Evolutionary conservation across 2,113 vertebrate genomes (phyloP), one percentile per base, ranked within the genome.

Genomic region (Hemiscyllium ocellatum): DNA sequence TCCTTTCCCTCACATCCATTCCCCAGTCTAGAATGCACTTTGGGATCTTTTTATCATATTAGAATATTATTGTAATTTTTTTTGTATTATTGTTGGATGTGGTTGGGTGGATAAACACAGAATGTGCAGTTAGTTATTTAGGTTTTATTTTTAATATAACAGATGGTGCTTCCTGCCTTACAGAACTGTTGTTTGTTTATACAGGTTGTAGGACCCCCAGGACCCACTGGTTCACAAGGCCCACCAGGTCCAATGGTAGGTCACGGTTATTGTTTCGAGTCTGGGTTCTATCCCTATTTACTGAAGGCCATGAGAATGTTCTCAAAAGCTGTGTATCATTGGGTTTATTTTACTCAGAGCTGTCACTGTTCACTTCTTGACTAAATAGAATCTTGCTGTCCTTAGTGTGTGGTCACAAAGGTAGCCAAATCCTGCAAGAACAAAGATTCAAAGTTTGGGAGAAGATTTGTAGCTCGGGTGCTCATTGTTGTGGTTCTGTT

Each of bases 241-340:
- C 98, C 98, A 94, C 98, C 99, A 96, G 99, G 99, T 96, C 99
- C 99, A 93, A 99, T 99, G 99, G 99, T 99, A 97, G 98, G 98
- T 97, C 20, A 52, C 3, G 29, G 47, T 33, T 72, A 72, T 13
- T 95, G 37, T 52, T 95, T 15, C 33, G 69, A 72, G 68, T 13
- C 26, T 24, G 24, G 24, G 42, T 52, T 17, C 42, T 12, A 52
- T 76, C 72, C 66, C 29, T 33, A 47, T 42, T 94, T 50, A 4
- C 8, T 69, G 68, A 94, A 69, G 20, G n/a, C 37, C n/a, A 50
- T 70, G 42, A 29, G 94, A 72, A 52, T 70, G 37, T 72, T 26
- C 47, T 95, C 52, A 76, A 95, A 95, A 29, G 4, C 3, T 15
- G 13, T 29, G 26, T 12, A 26, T 52, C 22, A 26, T 52, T 69